Base-by-base conservation (phyloP, 1,140 invertebrate species). In the Hormaphis cornu region DNA sequence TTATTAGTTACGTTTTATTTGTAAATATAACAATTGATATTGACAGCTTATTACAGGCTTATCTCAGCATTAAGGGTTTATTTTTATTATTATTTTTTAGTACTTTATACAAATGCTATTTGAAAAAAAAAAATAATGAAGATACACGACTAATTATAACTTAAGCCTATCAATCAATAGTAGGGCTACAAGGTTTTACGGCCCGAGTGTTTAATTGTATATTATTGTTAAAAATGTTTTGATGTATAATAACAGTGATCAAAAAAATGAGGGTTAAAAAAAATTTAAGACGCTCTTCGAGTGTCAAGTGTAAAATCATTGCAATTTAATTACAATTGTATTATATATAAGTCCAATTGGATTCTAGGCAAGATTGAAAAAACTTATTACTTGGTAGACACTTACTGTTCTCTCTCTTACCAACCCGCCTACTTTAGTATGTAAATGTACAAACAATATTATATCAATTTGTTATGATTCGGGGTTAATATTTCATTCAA, bases 161-260 rank as follows among this genome's bases (percentile, higher is more conserved):
- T 46, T 46, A 63, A 63, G 59, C 59, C 59, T 63, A 63, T 63
- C 61, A 66, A 66, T 66, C 61, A 66, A 66, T 48, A 66, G n/a
- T n/a, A n/a, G n/a, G 44, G 61, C 44, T 33, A 66, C 44, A 66
- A 66, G 42, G 42, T 66, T 20, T 66, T 35, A 12, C 22, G 33
- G 20, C 44, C 28, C 50, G 20, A 66, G 50, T 48, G 18, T 66
- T 33, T 66, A 33, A 54, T 44, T 63, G 40, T 66, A 50, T 33
- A 48, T 48, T 66, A 66, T 66, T 50, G 44, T 66, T 66, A 35
- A 66, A 50, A 48, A 48, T 66, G 28, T 66, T 42, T 66, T 66
- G 61, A 66, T 66, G 44, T 33, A 66, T 66, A n/a, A n/a, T 63
- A 66, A 50, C 61, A 66, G 61, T 66, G 61, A 66, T 66, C 40